These are phyloP conservation scores for Xiphophorus couchianus DNA, from an alignment of 2,113 vertebrate species.

Conservation along the genomic window DNA sequence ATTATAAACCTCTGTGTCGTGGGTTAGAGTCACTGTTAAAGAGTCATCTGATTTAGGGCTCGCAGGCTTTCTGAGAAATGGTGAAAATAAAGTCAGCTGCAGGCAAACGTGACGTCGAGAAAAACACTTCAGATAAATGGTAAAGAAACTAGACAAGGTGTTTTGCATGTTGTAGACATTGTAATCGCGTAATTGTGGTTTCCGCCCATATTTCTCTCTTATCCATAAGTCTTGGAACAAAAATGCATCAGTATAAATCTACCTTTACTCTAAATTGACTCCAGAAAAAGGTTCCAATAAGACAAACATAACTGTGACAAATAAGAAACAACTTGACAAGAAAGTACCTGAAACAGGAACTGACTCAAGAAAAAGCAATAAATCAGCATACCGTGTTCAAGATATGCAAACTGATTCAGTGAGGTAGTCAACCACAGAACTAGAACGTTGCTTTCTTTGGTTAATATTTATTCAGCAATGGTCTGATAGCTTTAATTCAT, in stretches of 20 bases:
- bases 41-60: constrained; percentile 79
- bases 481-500: too few species aligned
- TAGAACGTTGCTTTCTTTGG: too few species aligned
- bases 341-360: too few species aligned
- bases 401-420: too few species aligned
- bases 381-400: too few species aligned
- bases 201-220: neutral
- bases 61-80: constrained; percentile 82
- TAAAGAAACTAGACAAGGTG: constrained; percentile 5
- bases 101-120: constrained; percentile 23
- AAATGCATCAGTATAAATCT: neutral
- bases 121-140: constrained; percentile 1
- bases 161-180: constrained; percentile 20
- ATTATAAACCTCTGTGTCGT: constrained; percentile 66
- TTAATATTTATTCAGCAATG: too few species aligned
- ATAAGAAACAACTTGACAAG: too few species aligned
- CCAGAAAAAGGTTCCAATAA: too few species aligned
- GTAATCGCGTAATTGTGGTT: neutral
- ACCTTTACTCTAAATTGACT: neutral
- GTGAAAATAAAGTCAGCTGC: constrained; percentile 69
- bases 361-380: too few species aligned
- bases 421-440: too few species aligned
- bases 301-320: too few species aligned
- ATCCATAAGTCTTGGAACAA: neutral
- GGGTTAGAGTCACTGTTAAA: constrained; percentile 73